Evolutionary conservation across 2,888 invertebrate species (phyloP), one percentile per base, ranked within the genome.

Genomic region (Heliconius aoede): DNA sequence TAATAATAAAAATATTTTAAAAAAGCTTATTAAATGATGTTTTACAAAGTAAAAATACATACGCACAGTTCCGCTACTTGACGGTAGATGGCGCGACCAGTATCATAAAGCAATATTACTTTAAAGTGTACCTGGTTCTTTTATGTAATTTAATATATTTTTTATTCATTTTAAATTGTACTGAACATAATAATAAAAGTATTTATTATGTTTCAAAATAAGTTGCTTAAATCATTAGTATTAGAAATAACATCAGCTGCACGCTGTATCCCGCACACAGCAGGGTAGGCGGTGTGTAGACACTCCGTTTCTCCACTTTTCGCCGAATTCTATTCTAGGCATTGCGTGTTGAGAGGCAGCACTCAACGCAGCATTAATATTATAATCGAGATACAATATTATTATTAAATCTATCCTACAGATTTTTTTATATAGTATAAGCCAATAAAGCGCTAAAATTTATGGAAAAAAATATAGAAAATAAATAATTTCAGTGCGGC

Each of bases 71-170:
- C 82, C 65, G 90, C 93, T 93, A 93, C 91, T 91, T 87, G 85
- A 79, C 82, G 81, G 84, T 18, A 93, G 93, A 91, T 93, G 93
- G 92, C 92, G 92, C 81, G 85, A 86, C 83, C 3, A 74, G 90
- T 89, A 68, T 0, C 73, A 21, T 40, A 55, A 68, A 11, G 7
- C 28, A 15, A 26, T 1, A 60, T 5, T 60, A 28, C 15, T 40
- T 28, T 13, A n/a, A 62, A 18, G 5, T 5, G 21, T 30, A 11
- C 9, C 62, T 64, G 26, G 8, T 18, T 60, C 28, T n/a, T 4
- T 55, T n/a, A n/a, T n/a, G n/a, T n/a, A n/a, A n/a, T n/a, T 51
- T 32, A 46, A 36, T 65, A 18, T n/a, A 58, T 21, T 55, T 18
- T 4, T 28, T 13, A 9, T 15, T 71, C 1, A 68, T n/a, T 51